Base-by-base conservation (phyloP, 1,140 invertebrate species). In the Cepaea nemoralis region DNA sequence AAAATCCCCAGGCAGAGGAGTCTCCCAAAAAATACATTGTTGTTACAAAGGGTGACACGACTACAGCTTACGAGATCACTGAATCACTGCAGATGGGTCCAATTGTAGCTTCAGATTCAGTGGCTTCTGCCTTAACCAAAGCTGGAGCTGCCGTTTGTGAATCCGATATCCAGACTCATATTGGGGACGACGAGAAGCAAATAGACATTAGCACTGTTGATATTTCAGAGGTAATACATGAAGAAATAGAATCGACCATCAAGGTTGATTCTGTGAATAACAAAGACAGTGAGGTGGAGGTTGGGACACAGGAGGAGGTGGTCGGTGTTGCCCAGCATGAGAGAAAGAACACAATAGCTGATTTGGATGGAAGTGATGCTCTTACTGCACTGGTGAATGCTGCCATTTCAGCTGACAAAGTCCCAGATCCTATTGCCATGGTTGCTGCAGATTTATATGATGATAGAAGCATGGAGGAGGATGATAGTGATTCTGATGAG, bases 391-490 rank as follows among this genome's bases (percentile, higher is more conserved):
- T 83, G 14, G 83, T 83, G 1, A 71, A 83, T 77, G 83, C 76
- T 50, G 83, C 83, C 5, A 80, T 83, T 24, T 83, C 83, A 33
- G 80, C 83, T n/a, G 75, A 83, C 31, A 78, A 81, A 27, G 78
- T 80, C 12, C 78, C 78, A 27, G 78, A 80, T 35, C 78, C 78
- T 6, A 83, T 83, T 27, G 75, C 48, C 31, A 71, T 77, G 73
- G 69, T 55, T 24, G 50, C 50, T 12, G 71, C 67, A 19, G 82
- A 76, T 73, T 31, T 39, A 39, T 59, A 73, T 45, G 67, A 75
- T 27, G 50, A 80, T 19, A 79, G 16, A 27, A 71, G 63, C 33
- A 33, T 55, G 59, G 45, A 45, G n/a, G 45, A 45, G n/a, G 81
- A 82, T 42, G 80, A 77, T 40, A 45, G 40, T 48, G 71, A 77